phyloP scores from a whole-genome alignment of 1,140 invertebrate genomes.

The Ridgeia piscesae region DNA sequence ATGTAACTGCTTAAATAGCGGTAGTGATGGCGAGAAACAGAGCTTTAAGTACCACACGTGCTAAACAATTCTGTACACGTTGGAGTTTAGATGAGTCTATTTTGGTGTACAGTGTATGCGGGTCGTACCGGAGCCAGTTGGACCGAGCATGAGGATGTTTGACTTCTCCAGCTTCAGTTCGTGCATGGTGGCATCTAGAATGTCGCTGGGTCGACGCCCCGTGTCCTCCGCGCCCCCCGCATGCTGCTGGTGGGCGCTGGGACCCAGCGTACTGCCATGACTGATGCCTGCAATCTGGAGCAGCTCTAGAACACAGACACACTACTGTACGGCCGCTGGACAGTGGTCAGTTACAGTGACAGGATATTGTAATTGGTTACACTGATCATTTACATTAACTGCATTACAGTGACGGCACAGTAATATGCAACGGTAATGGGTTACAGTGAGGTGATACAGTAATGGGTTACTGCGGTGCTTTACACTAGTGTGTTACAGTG shows the following conservation, averaged over 20 bases:
- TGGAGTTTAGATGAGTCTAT: too few relatives aligned
- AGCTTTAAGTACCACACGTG: too few relatives aligned
- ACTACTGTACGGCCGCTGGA: background rate
- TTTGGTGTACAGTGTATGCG: too few relatives aligned
- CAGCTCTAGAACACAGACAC: conserved; percentile 67
- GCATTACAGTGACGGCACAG: too few relatives aligned
- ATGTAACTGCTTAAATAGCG: too few relatives aligned
- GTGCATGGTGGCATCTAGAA: conserved; percentile 81
- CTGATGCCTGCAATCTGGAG: conserved; percentile 81
- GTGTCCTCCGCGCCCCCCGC: conserved; percentile 36
- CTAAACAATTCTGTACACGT: too few relatives aligned
- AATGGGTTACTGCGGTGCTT: too few relatives aligned
- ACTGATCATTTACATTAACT: too few relatives aligned
- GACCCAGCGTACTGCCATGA: conserved; percentile 63
- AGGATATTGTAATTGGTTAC: too few relatives aligned
- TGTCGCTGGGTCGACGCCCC: conserved; percentile 63
- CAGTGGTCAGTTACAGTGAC: background rate
- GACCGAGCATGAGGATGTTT: conserved; percentile 94
- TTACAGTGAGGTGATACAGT: background rate
- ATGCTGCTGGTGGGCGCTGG: conserved; percentile 37
- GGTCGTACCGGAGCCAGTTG: conserved; percentile 84
- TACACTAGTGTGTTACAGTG: too few relatives aligned
- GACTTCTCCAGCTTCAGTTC: conserved; percentile 94
- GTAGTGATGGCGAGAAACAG: too few relatives aligned
- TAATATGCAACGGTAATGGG: background rate